Conservation (phyloP, 2,113 vertebrate genomes). For the Ancistrus triradiatus region DNA sequence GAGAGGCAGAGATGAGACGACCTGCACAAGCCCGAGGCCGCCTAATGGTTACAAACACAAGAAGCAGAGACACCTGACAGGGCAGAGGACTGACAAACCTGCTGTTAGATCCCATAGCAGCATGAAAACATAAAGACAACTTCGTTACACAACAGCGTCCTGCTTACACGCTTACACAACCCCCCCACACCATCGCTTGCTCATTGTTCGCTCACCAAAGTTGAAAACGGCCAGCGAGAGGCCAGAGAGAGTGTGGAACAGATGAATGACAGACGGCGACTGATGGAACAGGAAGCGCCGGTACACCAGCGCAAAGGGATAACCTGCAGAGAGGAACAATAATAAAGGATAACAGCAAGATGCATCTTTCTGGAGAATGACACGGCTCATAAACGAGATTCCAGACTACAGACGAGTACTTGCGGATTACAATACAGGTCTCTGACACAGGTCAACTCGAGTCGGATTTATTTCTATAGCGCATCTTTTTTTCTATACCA, state of each 20-base stretch:
- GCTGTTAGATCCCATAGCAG: slow-evolving; percentile 64
- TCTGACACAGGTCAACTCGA: too few relatives aligned
- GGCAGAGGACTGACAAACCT: slow-evolving; percentile 36
- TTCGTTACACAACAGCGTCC: too few relatives aligned
- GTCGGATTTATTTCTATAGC: too few relatives aligned
- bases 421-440: too few relatives aligned
- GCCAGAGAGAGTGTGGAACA: slow-evolving; percentile 84
- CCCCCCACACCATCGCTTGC: too few relatives aligned
- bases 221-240: slow-evolving; percentile 92
- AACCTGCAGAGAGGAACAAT: slow-evolving; percentile 67
- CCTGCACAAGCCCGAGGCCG: too few relatives aligned
- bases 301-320: slow-evolving; percentile 89
- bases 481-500: too few relatives aligned
- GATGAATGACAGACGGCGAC: slow-evolving; percentile 80
- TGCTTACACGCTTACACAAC: too few relatives aligned
- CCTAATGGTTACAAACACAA: too few relatives aligned
- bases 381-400: too few relatives aligned
- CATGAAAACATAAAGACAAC: slow-evolving; percentile 39
- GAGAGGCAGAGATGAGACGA: slow-evolving; percentile 51
- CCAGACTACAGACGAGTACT: not conserved
- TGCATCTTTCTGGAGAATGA: too few relatives aligned
- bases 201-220: slow-evolving; percentile 82
- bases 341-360: not conserved
- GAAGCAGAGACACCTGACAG: too few relatives aligned
- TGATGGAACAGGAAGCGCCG: slow-evolving; percentile 84